Percentiles rank a stretch among this genome's conserved stretches.
These are phyloP conservation scores for Hydractinia symbiolongicarpus DNA, from an alignment of 30 jellyfish, hydroid and myxozoan genomes.

Conservation along the genomic window DNA sequence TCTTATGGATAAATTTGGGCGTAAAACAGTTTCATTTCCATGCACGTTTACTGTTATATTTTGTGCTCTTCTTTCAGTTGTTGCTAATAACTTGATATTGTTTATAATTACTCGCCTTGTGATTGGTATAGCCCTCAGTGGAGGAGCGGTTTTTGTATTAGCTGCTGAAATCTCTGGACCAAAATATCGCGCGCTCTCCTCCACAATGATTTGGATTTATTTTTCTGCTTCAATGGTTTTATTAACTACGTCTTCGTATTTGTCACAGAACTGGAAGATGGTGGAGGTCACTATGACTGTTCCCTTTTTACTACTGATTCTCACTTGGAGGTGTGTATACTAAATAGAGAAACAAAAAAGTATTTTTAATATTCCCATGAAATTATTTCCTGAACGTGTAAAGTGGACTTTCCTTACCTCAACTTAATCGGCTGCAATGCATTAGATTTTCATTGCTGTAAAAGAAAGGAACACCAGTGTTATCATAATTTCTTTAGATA, in stretches of 20 bases:
- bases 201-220: constrained; percentile 68
- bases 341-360: too few species aligned
- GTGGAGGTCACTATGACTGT: constrained; percentile 51
- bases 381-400: too few species aligned
- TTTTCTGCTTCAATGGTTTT: constrained; percentile 52
- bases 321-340: constrained; percentile 56
- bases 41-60: constrained; percentile 36
- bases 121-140: constrained; percentile 27
- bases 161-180: constrained; percentile 77
- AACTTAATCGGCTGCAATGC: too few species aligned
- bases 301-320: constrained; percentile 48
- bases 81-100: constrained; percentile 35
- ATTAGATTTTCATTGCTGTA: too few species aligned
- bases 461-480: too few species aligned
- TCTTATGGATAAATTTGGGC: constrained; percentile 54
- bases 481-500: constrained; percentile 18
- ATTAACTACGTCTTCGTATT: constrained; percentile 50
- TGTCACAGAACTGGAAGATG: constrained; percentile 56
- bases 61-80: constrained; percentile 34
- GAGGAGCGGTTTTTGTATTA: constrained; percentile 43
- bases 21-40: constrained; percentile 51
- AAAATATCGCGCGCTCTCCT: constrained; percentile 51
- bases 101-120: constrained; percentile 40
- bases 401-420: too few species aligned
- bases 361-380: too few species aligned